Evolutionary conservation across 1,140 invertebrate species (phyloP).

Genomic region (Tyrophagus putrescentiae): DNA sequence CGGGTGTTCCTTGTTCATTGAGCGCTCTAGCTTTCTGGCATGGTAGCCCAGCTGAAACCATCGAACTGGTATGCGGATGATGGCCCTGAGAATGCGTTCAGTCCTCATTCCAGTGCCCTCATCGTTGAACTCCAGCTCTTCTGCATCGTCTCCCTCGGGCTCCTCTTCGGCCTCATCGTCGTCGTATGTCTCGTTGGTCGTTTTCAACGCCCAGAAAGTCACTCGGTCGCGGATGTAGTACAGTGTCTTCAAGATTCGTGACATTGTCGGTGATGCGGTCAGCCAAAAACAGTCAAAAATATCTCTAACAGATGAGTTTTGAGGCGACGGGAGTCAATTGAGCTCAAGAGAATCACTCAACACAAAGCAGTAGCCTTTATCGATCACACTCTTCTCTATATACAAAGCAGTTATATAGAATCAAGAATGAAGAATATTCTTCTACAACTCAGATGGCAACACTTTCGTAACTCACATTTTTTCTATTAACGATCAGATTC

Average conservation of each 20-base stretch:
- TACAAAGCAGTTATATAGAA: too few species aligned
- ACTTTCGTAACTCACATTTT: too few species aligned
- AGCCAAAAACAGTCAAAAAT: too few species aligned
- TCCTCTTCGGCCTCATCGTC: background rate
- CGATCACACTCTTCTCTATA: too few species aligned
- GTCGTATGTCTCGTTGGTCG: conserved; percentile 6
- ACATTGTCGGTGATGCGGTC: background rate
- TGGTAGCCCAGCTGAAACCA: conserved; percentile 18
- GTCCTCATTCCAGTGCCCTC: conserved; percentile 17
- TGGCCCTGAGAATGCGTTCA: conserved; percentile 17
- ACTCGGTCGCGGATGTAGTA: conserved; percentile 11
- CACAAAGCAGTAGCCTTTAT: too few species aligned
- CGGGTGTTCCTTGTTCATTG: conserved; percentile 17
- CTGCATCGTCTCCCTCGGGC: background rate
- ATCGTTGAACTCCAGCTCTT: conserved; percentile 9
- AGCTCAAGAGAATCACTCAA: too few species aligned
- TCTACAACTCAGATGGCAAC: too few species aligned
- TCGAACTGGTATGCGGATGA: conserved; percentile 16
- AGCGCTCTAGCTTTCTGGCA: conserved; percentile 7
- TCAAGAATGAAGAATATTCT: too few species aligned
- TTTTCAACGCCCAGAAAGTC: conserved; percentile 18
- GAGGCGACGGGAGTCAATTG: too few species aligned
- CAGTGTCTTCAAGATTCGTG: background rate
- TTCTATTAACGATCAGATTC: too few species aligned
- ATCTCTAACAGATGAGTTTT: too few species aligned